A percentile compares a stretch with the other conserved stretches of the same genome.
phyloP scores from a whole-genome alignment of 2,797 vertebrate species.

The Knipowitschia caucasica region DNA sequence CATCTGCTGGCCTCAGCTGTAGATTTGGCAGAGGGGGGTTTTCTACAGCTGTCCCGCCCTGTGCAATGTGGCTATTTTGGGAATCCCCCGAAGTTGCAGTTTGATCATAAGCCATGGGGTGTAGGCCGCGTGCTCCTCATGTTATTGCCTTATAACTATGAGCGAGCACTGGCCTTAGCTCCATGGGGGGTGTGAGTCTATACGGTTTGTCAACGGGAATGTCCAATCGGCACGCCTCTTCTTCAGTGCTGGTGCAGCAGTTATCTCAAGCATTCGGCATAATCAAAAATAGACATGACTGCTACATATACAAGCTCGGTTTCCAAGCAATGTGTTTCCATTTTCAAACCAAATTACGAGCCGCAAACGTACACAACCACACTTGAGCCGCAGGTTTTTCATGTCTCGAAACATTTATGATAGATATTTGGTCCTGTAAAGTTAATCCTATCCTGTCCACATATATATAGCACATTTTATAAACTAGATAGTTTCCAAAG shows the following conservation, averaged over 20 bases:
- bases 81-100: slow-evolving; percentile 52
- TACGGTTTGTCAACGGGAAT: slow-evolving; percentile 44
- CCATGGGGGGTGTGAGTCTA: slow-evolving; percentile 46
- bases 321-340: slow-evolving; percentile 38
- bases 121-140: slow-evolving; percentile 61
- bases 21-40: slow-evolving; percentile 42
- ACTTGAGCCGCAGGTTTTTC: background rate
- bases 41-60: slow-evolving; percentile 54
- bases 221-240: slow-evolving; percentile 49
- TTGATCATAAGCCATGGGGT: slow-evolving; percentile 64
- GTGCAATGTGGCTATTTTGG: slow-evolving; percentile 65
- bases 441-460: no score
- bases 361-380: slow-evolving; percentile 9
- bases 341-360: slow-evolving; percentile 17
- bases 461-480: background rate
- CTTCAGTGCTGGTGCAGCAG: slow-evolving; percentile 18
- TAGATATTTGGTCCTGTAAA: background rate
- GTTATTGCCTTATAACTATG: slow-evolving; percentile 58
- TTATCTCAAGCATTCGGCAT: slow-evolving; percentile 47
- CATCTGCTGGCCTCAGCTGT: slow-evolving; percentile 56
- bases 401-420: no score
- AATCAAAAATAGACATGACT: slow-evolving; percentile 36
- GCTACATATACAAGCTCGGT: slow-evolving; percentile 37
- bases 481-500: background rate
- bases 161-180: slow-evolving; percentile 43